Evolutionary conservation across 2,797 vertebrate genomes (phyloP).

Genomic region (Falco peregrinus): DNA sequence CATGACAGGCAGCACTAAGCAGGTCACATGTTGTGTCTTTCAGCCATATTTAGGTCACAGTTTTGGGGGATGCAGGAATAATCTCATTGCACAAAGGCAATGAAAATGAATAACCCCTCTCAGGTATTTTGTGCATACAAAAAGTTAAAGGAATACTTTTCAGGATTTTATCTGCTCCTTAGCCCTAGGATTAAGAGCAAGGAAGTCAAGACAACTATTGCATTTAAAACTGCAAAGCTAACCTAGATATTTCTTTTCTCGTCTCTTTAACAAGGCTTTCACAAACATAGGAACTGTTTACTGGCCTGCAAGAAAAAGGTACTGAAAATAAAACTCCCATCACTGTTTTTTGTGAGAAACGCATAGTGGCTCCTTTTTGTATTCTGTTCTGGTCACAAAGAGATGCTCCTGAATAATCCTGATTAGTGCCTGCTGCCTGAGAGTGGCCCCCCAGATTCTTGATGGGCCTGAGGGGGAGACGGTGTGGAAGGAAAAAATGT

Average conservation of each 20-base stretch:
- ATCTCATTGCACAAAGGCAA: conserved; percentile 85
- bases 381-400: background rate
- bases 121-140: conserved; percentile 66
- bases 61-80: conserved; percentile 82
- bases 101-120: conserved; percentile 73
- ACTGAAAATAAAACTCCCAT: background rate
- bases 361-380: background rate
- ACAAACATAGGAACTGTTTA: background rate
- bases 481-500: rapidly evolving
- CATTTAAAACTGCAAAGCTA: conserved; percentile 23
- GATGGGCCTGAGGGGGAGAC: background rate
- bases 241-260: background rate
- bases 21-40: conserved; percentile 97
- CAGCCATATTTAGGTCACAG: conserved; percentile 99
- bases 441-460: background rate
- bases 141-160: conserved; percentile 66
- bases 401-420: background rate
- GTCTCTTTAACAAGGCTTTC: background rate
- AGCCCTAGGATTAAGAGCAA: conserved; percentile 5
- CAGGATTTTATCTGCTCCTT: conserved; percentile 30
- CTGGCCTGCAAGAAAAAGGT: background rate
- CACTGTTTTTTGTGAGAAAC: background rate
- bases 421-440: background rate
- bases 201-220: conserved; percentile 7
- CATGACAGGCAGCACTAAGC: conserved; percentile 86